Conservation (phyloP, 1,140 invertebrate species). For the Scaptomyza hsui region DNA sequence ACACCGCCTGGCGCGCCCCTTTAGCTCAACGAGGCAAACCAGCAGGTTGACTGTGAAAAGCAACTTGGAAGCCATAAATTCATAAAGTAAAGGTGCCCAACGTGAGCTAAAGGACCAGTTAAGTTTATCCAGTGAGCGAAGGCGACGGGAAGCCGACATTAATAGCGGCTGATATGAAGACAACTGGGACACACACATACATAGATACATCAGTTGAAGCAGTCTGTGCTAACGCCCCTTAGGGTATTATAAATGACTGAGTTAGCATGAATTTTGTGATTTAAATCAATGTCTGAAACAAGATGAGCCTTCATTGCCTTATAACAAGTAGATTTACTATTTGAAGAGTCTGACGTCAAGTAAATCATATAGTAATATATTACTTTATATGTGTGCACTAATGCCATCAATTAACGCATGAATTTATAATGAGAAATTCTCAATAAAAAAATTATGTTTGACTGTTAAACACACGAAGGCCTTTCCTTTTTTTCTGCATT, state of each 20-base stretch:
- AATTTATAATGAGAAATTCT: no score
- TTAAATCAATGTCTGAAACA: constrained; percentile 7
- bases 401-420: no score
- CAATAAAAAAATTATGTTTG: background rate
- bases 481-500: background rate
- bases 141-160: constrained; percentile 67
- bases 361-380: constrained; percentile 4
- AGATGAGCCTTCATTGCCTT: constrained; percentile 5
- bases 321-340: constrained; percentile 12
- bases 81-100: constrained; percentile 44
- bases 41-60: constrained; percentile 73
- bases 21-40: constrained; percentile 19
- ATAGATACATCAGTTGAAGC: constrained; percentile 4
- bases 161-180: constrained; percentile 66
- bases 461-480: background rate
- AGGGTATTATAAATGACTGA: constrained; percentile 12
- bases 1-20: background rate
- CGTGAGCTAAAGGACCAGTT: constrained; percentile 19
- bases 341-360: background rate
- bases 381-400: background rate
- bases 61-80: constrained; percentile 72
- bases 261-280: background rate
- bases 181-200: constrained; percentile 21
- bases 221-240: constrained; percentile 1
- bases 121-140: constrained; percentile 52